Evolutionary conservation across 1,140 invertebrate genomes (phyloP), one percentile per base, ranked within the genome.

Genomic region (Magallana angulata): DNA sequence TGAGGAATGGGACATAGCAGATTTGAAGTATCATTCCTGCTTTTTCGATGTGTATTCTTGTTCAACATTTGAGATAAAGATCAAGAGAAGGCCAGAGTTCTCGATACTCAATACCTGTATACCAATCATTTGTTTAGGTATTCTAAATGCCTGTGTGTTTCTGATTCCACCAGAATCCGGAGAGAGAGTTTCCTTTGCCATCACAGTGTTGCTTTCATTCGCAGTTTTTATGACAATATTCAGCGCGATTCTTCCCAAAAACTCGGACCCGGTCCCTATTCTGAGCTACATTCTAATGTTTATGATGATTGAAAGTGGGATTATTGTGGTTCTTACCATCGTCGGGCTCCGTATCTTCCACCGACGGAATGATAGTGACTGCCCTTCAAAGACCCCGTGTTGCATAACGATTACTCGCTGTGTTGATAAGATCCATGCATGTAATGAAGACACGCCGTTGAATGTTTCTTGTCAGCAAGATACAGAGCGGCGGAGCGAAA

Each of bases 151-250:
- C 9, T 84, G 82, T 68, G 88, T 89, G 24, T 89, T 89, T 24
- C 58, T 86, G 18, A 76, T 89, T 64, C 88, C 88, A 9, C 68
- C 88, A n/a, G 57, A 80, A 16, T 86, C 82, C 2, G 88, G 88
- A 68, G 88, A 89, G 58, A 64, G 88, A 24, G 76, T 89, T 57
- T 85, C 81, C 14, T 89, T 82, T 24, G 85, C 85, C 48, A 86
- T 89, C 18, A 89, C 85, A 0, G 85, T 87, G 6, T 80, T 89
- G 7, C 82, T 89, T 18, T 86, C 88, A 12, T 68, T 89, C n/a
- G 82, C 88, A 18, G 88, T 89, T n/a, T 89, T 76, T 58, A 86
- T 89, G 68, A 84, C 88, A 24, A 85, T 87, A 4, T 76, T 86
- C 0, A 86, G 85, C 18, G 57, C 71, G 16, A 56, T 80, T 9